Evolutionary conservation across 2,888 invertebrate species (phyloP).

Genomic region (Cephus nigrinus): DNA sequence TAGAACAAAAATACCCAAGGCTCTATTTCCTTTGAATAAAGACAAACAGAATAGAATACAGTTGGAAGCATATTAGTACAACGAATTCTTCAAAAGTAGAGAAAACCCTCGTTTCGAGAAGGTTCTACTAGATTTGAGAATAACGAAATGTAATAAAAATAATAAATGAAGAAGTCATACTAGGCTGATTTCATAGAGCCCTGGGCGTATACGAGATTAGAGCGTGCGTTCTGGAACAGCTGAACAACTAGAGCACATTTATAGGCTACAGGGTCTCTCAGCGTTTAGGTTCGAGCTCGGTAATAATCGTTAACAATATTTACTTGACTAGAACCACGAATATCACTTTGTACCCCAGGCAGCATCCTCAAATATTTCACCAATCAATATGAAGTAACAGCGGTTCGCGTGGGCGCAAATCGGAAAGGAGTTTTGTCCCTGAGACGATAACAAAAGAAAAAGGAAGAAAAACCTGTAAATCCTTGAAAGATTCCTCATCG

Average conservation of each 20-base stretch:
- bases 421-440: background rate
- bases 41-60: background rate
- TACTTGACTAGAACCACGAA: constrained; percentile 5
- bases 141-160: background rate
- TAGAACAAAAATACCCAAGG: background rate
- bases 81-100: background rate
- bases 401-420: background rate
- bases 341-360: constrained; percentile 6
- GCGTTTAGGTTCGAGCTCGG: background rate
- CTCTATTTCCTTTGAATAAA: background rate
- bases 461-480: background rate
- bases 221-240: background rate
- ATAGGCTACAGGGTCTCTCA: background rate
- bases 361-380: background rate
- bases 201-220: background rate
- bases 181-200: background rate
- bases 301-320: constrained; percentile 4
- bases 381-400: background rate
- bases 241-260: constrained; percentile 1
- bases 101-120: background rate
- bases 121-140: background rate
- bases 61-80: background rate
- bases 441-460: background rate
- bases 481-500: background rate
- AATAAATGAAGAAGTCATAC: background rate